Conservation (phyloP, 2,797 vertebrate species). For the Danio choprae region DNA sequence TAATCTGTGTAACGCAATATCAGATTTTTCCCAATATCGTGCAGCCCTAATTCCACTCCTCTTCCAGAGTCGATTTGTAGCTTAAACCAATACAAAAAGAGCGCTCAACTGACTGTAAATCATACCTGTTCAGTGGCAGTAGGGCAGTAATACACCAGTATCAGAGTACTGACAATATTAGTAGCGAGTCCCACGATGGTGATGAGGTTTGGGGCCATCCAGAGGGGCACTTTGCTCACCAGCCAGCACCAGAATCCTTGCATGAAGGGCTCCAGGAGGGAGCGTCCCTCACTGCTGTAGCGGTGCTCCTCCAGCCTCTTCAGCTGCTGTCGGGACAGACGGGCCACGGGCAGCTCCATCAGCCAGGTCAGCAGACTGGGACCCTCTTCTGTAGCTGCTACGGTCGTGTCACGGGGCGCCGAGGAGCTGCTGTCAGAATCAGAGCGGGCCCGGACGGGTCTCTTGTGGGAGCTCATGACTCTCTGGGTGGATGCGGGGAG, state of each 20-base stretch:
- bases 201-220: conserved; percentile 98
- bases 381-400: conserved; percentile 45
- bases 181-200: conserved; percentile 93
- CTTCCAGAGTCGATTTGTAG: neutral
- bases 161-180: conserved; percentile 93
- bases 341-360: conserved; percentile 79
- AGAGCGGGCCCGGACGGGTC: neutral
- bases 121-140: conserved; percentile 96
- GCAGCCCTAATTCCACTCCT: too few species aligned
- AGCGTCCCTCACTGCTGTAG: conserved; percentile 83
- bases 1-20: too few species aligned
- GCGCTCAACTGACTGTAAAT: neutral
- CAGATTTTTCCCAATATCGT: too few species aligned
- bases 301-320: conserved; percentile 86
- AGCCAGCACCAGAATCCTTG: conserved; percentile 94
- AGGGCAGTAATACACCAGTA: conserved; percentile 93
- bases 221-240: conserved; percentile 88
- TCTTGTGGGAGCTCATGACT: conserved; percentile 40
- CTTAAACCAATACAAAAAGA: neutral
- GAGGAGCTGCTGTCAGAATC: neutral
- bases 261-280: conserved; percentile 84
- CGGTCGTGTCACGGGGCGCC: neutral
- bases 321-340: conserved; percentile 83
- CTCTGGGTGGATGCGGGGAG: neutral
- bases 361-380: conserved; percentile 77